A percentile compares a stretch with the other conserved stretches of the same genome.
Conservation (phyloP, 1,140 invertebrate species). For the Copidosoma floridanum region DNA sequence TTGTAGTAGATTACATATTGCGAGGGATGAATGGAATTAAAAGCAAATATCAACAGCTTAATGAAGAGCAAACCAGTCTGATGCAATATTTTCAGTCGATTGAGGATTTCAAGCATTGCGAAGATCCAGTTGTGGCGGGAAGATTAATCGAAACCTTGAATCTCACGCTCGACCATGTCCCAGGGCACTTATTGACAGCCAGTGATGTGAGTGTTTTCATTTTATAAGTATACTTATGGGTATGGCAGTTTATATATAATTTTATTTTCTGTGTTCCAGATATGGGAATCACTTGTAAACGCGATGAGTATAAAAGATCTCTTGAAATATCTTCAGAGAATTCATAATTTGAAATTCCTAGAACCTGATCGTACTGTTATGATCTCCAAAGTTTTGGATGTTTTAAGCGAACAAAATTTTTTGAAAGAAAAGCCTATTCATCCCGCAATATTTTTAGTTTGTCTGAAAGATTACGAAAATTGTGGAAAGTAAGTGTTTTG, state of each 20-base stretch:
- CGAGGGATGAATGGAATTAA: constrained; percentile 56
- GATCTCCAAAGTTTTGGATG: constrained; percentile 48
- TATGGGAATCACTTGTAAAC: constrained; percentile 65
- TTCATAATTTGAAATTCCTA: constrained; percentile 64
- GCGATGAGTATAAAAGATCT: constrained; percentile 60
- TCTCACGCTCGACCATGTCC: constrained; percentile 66
- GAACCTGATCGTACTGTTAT: constrained; percentile 45
- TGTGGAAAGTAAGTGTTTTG: constrained; percentile 54
- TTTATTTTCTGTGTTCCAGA: constrained; percentile 43
- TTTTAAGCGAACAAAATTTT: constrained; percentile 53
- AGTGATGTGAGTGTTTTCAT: constrained; percentile 52
- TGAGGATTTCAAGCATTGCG: constrained; percentile 61
- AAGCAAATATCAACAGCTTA: constrained; percentile 48
- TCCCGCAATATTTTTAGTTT: constrained; percentile 61
- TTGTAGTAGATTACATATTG: constrained; percentile 60
- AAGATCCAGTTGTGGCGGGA: constrained; percentile 58
- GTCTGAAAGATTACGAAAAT: constrained; percentile 60
- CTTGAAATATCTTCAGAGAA: constrained; percentile 63
- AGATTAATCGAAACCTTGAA: constrained; percentile 54
- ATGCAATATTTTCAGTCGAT: constrained; percentile 61
- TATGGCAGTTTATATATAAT: too few species aligned
- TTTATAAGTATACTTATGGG: too few species aligned
- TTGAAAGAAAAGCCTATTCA: constrained; percentile 57
- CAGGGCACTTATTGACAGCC: constrained; percentile 64
- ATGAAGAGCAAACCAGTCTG: constrained; percentile 35